A percentile compares a stretch with the other conserved stretches of the same genome.
These are phyloP conservation scores for Petroica traversi DNA, from an alignment of 2,113 vertebrate species.

Conservation along the genomic window DNA sequence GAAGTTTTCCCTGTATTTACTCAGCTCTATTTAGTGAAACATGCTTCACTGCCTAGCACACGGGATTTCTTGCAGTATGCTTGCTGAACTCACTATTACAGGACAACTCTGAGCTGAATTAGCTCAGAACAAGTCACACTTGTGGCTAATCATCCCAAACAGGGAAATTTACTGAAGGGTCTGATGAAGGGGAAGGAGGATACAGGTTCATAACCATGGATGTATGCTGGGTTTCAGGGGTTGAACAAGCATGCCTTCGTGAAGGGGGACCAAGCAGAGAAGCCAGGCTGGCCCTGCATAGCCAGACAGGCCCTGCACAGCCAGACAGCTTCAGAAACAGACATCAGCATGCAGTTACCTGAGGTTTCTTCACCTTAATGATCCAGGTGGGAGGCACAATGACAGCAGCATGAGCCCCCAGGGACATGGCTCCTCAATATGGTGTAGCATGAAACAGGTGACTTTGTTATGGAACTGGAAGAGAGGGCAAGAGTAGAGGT, in stretches of 20 bases:
- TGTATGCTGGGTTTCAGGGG: slow-evolving; percentile 10
- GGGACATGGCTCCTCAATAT: slow-evolving; percentile 95
- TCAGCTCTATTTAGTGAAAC: slow-evolving; percentile 62
- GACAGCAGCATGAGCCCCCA: slow-evolving; percentile 94
- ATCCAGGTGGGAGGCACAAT: slow-evolving; percentile 98
- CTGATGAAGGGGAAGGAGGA: neutral
- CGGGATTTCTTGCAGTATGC: neutral
- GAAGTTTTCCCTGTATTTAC: neutral
- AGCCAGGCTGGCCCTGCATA: slow-evolving; percentile 27
- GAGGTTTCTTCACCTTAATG: slow-evolving; percentile 98
- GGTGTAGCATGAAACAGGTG: slow-evolving; percentile 98
- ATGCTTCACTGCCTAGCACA: neutral
- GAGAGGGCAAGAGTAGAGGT: neutral
- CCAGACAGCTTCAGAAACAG: slow-evolving; percentile 58
- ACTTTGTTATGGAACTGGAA: slow-evolving; percentile 98
- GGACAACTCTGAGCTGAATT: neutral
- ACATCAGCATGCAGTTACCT: slow-evolving; percentile 82
- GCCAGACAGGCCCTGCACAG: slow-evolving; percentile 19
- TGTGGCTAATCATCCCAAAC: neutral
- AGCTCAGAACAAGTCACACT: neutral
- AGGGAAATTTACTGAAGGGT: neutral
- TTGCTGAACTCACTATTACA: neutral
- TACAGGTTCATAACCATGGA: slow-evolving; percentile 1
- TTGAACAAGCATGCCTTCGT: slow-evolving; percentile 40
- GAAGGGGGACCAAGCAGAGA: neutral